Evolutionary conservation across 2,888 invertebrate species (phyloP).

Genomic region (Prosapia bicincta): DNA sequence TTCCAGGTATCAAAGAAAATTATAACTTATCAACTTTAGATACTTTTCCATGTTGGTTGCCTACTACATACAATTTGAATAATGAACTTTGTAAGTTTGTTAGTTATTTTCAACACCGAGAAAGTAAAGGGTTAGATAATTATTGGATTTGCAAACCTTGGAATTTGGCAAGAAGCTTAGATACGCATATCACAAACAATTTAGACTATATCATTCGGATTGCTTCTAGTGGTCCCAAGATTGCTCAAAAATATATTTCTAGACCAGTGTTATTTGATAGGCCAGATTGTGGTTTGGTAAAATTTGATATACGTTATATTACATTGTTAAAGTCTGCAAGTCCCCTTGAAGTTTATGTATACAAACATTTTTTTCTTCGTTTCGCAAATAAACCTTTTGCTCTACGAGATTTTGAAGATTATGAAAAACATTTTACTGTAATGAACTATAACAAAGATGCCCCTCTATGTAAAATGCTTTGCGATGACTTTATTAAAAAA

Average conservation of each 20-base stretch:
- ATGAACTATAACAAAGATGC: constrained; percentile 78
- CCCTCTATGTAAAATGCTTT: constrained; percentile 65
- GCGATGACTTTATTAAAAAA: constrained; percentile 69
- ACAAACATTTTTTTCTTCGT: constrained; percentile 78
- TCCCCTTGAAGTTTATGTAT: constrained; percentile 69
- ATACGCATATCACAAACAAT: constrained; percentile 77
- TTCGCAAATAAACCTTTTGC: constrained; percentile 83
- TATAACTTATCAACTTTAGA: constrained; percentile 50
- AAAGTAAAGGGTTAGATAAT: constrained; percentile 67
- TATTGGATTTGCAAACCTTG: constrained; percentile 94
- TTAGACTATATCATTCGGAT: constrained; percentile 74
- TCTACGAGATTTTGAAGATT: constrained; percentile 73
- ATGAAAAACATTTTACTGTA: constrained; percentile 90
- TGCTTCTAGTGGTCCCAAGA: constrained; percentile 80
- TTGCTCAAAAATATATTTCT: constrained; percentile 78
- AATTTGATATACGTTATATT: constrained; percentile 90
- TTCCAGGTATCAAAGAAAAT: constrained; percentile 42
- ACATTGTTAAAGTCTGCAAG: constrained; percentile 70
- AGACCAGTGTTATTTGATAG: constrained; percentile 79
- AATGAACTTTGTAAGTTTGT: constrained; percentile 79
- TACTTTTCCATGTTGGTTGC: constrained; percentile 70
- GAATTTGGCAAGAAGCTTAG: constrained; percentile 84
- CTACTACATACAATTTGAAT: constrained; percentile 81
- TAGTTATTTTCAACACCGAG: constrained; percentile 72
- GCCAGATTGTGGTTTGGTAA: constrained; percentile 63